phyloP scores from a whole-genome alignment of 2,113 vertebrate genomes.

The Podarcis raffonei region DNA sequence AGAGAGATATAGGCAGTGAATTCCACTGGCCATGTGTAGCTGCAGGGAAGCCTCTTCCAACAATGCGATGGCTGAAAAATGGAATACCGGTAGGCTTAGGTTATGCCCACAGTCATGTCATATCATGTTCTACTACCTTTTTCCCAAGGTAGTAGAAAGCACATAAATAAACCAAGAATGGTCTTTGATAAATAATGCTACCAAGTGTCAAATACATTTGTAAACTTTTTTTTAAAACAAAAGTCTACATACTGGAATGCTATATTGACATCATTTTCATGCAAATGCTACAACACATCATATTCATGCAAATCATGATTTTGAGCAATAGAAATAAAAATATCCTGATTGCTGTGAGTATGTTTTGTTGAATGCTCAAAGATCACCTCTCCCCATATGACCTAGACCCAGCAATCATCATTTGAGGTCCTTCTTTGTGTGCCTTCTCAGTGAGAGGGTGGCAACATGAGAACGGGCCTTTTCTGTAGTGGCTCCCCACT shows the following conservation, averaged over 20 bases:
- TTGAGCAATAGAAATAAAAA: neutral
- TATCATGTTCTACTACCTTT: neutral
- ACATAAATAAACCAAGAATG: neutral
- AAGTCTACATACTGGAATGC: neutral
- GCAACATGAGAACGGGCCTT: too few relatives aligned
- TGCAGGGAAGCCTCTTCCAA: conserved; percentile 89
- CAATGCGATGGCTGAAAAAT: conserved; percentile 90
- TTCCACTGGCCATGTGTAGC: conserved; percentile 90
- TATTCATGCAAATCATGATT: neutral
- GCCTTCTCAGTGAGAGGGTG: too few relatives aligned
- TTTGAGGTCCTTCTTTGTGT: too few relatives aligned
- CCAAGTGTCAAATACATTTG: neutral
- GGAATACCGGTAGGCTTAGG: conserved; percentile 81
- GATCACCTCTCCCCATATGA: too few relatives aligned
- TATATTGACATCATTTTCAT: neutral
- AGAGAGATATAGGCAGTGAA: conserved; percentile 87
- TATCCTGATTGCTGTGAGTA: neutral
- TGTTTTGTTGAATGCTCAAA: neutral
- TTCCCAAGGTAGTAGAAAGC: neutral
- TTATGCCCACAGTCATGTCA: neutral
- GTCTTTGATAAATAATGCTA: conserved; percentile 19
- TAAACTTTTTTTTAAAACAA: neutral
- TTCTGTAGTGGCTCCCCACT: too few relatives aligned
- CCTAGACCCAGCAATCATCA: too few relatives aligned
- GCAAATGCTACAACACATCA: neutral